Conservation (phyloP, 2,888 invertebrate genomes). For the Cylloceria caligata region DNA sequence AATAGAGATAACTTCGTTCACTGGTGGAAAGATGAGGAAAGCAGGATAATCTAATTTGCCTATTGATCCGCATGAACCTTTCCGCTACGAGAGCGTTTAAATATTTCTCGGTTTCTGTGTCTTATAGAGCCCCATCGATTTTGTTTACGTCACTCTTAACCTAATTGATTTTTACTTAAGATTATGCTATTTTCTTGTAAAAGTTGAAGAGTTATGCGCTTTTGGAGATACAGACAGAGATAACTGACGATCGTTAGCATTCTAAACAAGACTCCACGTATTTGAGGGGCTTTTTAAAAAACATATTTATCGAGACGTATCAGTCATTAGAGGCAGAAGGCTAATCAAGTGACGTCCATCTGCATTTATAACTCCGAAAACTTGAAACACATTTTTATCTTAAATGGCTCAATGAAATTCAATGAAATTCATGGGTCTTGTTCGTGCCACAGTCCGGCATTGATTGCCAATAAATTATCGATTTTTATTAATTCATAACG, state of each 20-base stretch:
- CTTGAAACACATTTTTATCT: neutral
- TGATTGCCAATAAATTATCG: neutral
- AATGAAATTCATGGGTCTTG: neutral
- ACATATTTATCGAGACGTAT: too few relatives aligned
- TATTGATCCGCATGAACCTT: slow-evolving; percentile 18
- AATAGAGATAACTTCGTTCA: neutral
- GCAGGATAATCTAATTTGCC: slow-evolving; percentile 21
- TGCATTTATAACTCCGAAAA: neutral
- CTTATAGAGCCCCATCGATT: slow-evolving; percentile 8
- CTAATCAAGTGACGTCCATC: neutral
- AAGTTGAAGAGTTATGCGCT: neutral
- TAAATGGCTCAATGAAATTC: neutral
- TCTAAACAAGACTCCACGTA: neutral
- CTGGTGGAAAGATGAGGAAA: neutral
- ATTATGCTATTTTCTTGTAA: slow-evolving; percentile 11
- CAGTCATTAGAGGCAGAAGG: neutral
- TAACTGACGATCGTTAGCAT: neutral
- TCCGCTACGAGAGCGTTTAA: neutral
- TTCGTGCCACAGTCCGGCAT: neutral
- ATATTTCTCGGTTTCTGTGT: neutral
- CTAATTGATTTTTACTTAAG: neutral
- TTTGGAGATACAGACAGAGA: neutral
- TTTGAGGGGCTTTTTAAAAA: neutral
- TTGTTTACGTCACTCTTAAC: neutral
- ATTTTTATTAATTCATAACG: neutral